Base-by-base conservation (phyloP, 1,140 invertebrate genomes). In the Camponotus pennsylvanicus region DNA sequence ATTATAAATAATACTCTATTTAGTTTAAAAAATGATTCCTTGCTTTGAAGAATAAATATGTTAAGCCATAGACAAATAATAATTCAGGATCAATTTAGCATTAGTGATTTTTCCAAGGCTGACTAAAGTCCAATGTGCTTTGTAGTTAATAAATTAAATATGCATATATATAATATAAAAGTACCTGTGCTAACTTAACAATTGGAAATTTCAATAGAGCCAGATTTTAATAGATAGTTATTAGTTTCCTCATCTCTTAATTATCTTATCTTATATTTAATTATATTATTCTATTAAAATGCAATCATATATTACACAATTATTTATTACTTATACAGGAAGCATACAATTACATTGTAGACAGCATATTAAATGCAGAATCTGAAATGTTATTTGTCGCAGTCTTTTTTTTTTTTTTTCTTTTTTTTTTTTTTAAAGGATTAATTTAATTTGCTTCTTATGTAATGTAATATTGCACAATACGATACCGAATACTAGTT, bases 351-450 rank as follows among this genome's bases (percentile, higher is more conserved):
- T 57, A 1, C 21, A 73, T 55, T 70, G 7, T 8, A 4, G 21
- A 13, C 4, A 27, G 27, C 52, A 57, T 49, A 52, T 3, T 27
- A 8, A 55, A 55, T 9, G n/a, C n/a, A n/a, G n/a, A n/a, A n/a
- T n/a, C n/a, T 0, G 9, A 37, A 75, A 55, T 15, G 6, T 49
- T 13, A 75, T 73, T 73, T 73, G 70, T 73, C 70, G 55, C 32
- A 73, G 49, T 18, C 1, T 45, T 73, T 55, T 34, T 5, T 70
- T 34, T 32, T n/a, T 11, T 49, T 73, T 55, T 34, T 5, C 49
- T 34, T 32, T n/a, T 11, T 49, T 6, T 70, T 32, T 70, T 49
- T 27, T n/a, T 49, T 52, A 9, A 64, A 40, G 37, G 34, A 13
- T 67, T 3, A 0, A 40, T 40, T 67, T 6, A 64, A 63, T 34